Conservation (phyloP, 2,113 vertebrate species). For the Balaeniceps rex region DNA sequence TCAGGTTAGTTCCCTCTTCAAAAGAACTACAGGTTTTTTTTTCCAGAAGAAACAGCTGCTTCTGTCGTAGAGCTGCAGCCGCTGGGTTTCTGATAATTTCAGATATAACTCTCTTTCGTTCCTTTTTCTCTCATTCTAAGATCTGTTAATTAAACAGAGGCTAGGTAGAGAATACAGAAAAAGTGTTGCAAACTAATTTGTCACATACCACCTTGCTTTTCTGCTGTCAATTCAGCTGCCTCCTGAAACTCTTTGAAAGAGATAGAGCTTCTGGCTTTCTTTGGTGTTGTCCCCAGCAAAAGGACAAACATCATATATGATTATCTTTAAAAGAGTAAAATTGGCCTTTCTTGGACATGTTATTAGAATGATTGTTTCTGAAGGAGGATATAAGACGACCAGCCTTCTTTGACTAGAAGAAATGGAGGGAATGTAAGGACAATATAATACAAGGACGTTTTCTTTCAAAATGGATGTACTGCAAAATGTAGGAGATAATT, state of each 20-base stretch:
- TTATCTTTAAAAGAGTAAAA: neutral
- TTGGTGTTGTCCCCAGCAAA: neutral
- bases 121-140: neutral
- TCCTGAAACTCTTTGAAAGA: neutral
- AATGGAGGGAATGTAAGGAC: neutral
- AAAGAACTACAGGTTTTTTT: neutral
- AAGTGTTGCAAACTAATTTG: neutral
- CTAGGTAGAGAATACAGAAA: neutral
- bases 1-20: neutral
- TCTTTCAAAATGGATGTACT: neutral
- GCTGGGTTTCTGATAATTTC: neutral
- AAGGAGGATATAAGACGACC: neutral
- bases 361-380: neutral
- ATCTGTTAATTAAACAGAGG: neutral
- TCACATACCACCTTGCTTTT: neutral
- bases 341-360: neutral
- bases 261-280: neutral
- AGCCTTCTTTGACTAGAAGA: neutral
- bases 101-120: neutral
- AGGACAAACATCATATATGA: neutral
- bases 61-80: neutral
- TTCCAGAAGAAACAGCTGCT: neutral
- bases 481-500: neutral
- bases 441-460: neutral
- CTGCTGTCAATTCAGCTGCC: neutral